Base-by-base conservation (phyloP, 2,113 vertebrate species). In the Rhinogobius similis region DNA sequence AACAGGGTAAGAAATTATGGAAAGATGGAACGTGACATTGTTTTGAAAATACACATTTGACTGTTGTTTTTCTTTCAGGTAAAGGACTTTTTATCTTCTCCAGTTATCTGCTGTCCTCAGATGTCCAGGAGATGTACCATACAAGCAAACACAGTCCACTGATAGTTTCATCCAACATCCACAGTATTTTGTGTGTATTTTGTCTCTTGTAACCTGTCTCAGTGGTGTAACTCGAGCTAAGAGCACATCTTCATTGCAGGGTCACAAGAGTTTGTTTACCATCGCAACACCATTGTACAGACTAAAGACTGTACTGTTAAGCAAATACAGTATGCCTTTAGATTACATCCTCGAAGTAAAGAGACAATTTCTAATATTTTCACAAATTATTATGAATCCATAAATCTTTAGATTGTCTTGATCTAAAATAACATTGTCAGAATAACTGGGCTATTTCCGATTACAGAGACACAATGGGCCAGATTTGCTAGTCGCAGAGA, bases 101-200 rank as follows among this genome's bases (percentile, higher is more conserved):
- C 23, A 26, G 52, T 14, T 55, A 24, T 26, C 11, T 23, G 2
- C 53, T 20, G 58, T 20, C 29, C 29, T 61, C 58, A 61, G 29
- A 61, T 10, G 58, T 61, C 18, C 58, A 61, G 58, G 29, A n/a
- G 9, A 36, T 29, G 5, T 29, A 58, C 18, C 38, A 21, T 10
- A 36, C 27, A 36, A n/a, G 9, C 27, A 61, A 61, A 36, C 27
- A 36, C 29, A 36, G 58, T 36, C 13, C 16, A 13, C 26, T 29
- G 24, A 21, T 50, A 50, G 55, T 58, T 29, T 29, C 2, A 14
- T 58, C 55, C 55, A 58, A 58, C 55, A 58, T 24, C 55, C 7
- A 58, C 55, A 58, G 55, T 18, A 29, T 58, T 18, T 18, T 29
- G 55, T 58, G 55, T 58, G 24, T 58, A 58, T 58, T 58, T 58